Base-by-base conservation (phyloP, 1,140 invertebrate species). In the Zaprionus davidi region DNA sequence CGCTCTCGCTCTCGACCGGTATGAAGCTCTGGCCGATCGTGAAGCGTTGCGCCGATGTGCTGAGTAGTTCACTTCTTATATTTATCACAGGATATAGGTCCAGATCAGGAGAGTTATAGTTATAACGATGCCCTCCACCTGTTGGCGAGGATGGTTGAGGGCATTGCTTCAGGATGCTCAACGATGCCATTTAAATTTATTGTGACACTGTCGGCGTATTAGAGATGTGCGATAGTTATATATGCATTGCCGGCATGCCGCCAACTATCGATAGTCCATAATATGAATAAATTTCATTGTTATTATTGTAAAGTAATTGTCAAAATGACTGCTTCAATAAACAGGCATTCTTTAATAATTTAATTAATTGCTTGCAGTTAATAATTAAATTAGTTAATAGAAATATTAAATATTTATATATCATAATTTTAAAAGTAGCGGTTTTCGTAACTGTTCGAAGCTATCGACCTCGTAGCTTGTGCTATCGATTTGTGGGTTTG, bases 1-100 rank as follows among this genome's bases (percentile, higher is more conserved):
- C 93, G 41, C 93, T 90, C 65, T 94, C 93, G 65, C 93, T 76
- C 46, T 85, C 56, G 7, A 93, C 93, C 1, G 93, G 92, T 70
- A 94, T 69, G 72, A 94, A 90, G 31, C 71, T 81, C 28, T 81
- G 78, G 2, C 65, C 65, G n/a, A 57, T 65, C 3, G 66, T 56
- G 7, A 71, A 69, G 2, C 71, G 63, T 11, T 76, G 71, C 0
- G 44, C 53, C 6, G 81, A 38, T 26, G 62, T 28, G 31, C 70
- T 41, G 7, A 26, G n/a, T 0, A 84, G 28, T 46, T 88, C 85
- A 1, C 26, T 66, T 5, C 71, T 67, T 17, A 88, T 38, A 44
- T 76, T 73, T 22, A 88, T 90, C 2, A 20, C 46, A 11, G 84
- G 84, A 66, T 90, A 88, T 20, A 38, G 17, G 5, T 56, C 46